A percentile compares a stretch with the other conserved stretches of the same genome.
Evolutionary conservation across 1,140 invertebrate species (phyloP).

Genomic region (Metopolophium dirhodum): DNA sequence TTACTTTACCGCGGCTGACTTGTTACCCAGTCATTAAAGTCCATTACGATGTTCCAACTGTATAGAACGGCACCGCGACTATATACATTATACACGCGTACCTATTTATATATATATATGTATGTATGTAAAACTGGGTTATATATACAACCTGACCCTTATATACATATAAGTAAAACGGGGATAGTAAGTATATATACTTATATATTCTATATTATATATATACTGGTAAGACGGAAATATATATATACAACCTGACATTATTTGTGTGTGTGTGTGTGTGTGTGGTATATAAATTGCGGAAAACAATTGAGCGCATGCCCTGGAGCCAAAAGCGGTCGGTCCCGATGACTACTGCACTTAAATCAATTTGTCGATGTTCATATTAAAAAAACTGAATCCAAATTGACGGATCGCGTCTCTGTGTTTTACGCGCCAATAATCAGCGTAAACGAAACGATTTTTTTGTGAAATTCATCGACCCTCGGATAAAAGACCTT

Average conservation of each 20-base stretch:
- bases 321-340: background rate
- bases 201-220: too few species aligned
- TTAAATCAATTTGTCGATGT: background rate
- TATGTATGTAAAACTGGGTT: too few species aligned
- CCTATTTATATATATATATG: background rate
- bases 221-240: too few species aligned
- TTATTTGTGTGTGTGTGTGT: background rate
- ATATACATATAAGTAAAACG: too few species aligned
- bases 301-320: background rate
- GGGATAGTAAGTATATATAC: too few species aligned
- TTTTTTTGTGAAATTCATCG: background rate
- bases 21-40: slow-evolving; percentile 26
- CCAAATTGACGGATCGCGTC: background rate
- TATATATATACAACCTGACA: too few species aligned
- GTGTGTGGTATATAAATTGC: too few species aligned
- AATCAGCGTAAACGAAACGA: background rate
- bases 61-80: background rate
- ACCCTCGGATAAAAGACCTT: background rate
- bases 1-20: slow-evolving; percentile 2
- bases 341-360: background rate
- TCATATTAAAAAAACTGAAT: background rate
- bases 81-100: background rate
- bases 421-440: background rate
- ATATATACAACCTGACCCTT: background rate
- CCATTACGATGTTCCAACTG: background rate